These are phyloP conservation scores for Mythimna loreyi DNA, from an alignment of 2,888 invertebrate genomes.

Conservation along the genomic window DNA sequence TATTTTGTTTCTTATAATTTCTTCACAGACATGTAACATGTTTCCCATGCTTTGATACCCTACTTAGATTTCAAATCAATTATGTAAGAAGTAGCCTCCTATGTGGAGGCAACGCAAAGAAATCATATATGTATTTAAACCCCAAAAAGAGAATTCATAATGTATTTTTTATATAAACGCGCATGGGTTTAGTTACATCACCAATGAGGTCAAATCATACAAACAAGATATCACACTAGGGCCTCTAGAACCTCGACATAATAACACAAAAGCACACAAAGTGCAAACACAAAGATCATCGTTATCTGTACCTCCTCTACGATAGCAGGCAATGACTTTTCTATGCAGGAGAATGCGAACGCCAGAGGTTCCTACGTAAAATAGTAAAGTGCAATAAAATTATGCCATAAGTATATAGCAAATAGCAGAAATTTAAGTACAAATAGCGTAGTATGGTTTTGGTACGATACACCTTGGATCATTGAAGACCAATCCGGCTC, in stretches of 20 bases:
- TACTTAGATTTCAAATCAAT: not conserved
- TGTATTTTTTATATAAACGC: not conserved
- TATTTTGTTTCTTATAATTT: not conserved
- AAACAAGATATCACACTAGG: conserved; percentile 12
- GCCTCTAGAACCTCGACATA: conserved; percentile 42
- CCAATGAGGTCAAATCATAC: conserved; percentile 15
- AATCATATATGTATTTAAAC: not conserved
- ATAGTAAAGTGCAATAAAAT: conserved; percentile 64
- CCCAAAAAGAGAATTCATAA: not conserved
- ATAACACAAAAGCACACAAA: conserved; percentile 72
- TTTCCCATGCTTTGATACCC: not conserved
- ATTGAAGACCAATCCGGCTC: conserved; percentile 14
- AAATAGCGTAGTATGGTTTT: not conserved
- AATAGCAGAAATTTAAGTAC: conserved; percentile 1
- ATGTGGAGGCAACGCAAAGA: too few relatives aligned
- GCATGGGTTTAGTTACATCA: not conserved
- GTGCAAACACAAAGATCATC: conserved; percentile 69
- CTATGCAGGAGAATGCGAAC: conserved; percentile 93
- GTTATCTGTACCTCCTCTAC: conserved; percentile 91
- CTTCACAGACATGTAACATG: not conserved
- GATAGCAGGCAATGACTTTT: conserved; percentile 92
- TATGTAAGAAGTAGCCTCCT: conserved; percentile 4
- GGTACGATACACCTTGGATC: not conserved
- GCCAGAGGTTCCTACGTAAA: conserved; percentile 87
- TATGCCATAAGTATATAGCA: conserved; percentile 16